Conservation (phyloP, 2,888 invertebrate species). For the Tenthredo notha region DNA sequence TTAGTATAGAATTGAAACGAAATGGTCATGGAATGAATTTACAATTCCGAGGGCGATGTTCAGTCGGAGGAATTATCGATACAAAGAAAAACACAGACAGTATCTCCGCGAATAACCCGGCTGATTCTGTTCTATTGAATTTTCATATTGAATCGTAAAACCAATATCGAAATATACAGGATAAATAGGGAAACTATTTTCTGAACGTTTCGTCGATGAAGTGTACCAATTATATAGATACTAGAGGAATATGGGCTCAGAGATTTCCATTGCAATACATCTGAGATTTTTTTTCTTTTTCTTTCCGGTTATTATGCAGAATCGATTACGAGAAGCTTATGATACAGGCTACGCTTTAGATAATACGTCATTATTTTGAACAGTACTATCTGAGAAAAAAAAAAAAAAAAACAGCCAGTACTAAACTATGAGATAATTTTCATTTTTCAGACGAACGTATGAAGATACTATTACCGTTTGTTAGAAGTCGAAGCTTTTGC, state of each 20-base stretch:
- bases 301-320: neutral
- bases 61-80: neutral
- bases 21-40: constrained; percentile 5
- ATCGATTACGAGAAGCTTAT: neutral
- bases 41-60: neutral
- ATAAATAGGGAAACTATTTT: neutral
- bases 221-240: constrained; percentile 16
- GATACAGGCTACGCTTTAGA: neutral
- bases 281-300: neutral
- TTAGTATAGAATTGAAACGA: neutral
- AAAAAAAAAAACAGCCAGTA: no score
- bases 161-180: constrained; percentile 19
- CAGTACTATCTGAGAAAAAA: no score
- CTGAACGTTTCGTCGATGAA: neutral
- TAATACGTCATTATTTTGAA: neutral
- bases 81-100: neutral
- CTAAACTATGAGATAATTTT: no score
- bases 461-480: neutral
- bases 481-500: neutral
- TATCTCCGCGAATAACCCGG: neutral
- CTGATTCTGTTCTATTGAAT: neutral
- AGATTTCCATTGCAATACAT: neutral
- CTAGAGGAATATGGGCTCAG: neutral
- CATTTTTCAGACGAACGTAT: no score
- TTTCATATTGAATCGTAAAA: neutral